phyloP scores from a whole-genome alignment of 2,797 vertebrate genomes.

The Paguma larvata region DNA sequence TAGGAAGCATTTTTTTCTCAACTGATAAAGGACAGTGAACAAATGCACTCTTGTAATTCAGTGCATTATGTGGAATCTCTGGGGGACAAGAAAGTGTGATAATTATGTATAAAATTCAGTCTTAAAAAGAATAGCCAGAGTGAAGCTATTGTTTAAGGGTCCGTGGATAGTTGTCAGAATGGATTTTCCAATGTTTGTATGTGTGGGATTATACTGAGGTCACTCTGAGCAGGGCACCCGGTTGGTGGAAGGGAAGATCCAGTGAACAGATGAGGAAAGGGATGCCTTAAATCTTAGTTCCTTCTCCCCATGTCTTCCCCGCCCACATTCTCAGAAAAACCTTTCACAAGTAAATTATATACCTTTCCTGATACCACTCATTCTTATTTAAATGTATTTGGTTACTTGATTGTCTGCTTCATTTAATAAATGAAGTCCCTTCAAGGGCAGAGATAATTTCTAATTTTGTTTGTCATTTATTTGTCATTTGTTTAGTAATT shows the following conservation, averaged over 20 bases:
- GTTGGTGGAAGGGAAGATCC: neutral
- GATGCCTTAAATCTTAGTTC: neutral
- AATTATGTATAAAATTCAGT: slow-evolving; percentile 38
- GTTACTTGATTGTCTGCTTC: neutral
- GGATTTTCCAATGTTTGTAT: neutral
- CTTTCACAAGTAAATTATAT: neutral
- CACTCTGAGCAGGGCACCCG: neutral
- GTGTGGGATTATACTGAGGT: neutral
- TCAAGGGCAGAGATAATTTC: neutral
- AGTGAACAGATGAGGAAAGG: neutral
- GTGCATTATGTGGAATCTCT: slow-evolving; percentile 10
- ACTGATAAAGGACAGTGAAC: neutral
- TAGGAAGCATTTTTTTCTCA: neutral
- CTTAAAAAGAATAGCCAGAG: neutral
- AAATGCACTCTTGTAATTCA: neutral
- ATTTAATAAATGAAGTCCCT: neutral
- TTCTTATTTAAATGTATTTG: neutral
- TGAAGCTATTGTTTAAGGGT: too few species aligned
- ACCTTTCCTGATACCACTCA: neutral
- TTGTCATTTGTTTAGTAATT: neutral
- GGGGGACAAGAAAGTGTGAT: neutral
- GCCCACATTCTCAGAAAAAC: neutral
- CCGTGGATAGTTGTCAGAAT: neutral
- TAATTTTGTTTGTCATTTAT: neutral
- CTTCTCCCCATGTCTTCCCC: neutral